phyloP scores from a whole-genome alignment of 2,113 vertebrate genomes.

The Pseudopipra pipra region DNA sequence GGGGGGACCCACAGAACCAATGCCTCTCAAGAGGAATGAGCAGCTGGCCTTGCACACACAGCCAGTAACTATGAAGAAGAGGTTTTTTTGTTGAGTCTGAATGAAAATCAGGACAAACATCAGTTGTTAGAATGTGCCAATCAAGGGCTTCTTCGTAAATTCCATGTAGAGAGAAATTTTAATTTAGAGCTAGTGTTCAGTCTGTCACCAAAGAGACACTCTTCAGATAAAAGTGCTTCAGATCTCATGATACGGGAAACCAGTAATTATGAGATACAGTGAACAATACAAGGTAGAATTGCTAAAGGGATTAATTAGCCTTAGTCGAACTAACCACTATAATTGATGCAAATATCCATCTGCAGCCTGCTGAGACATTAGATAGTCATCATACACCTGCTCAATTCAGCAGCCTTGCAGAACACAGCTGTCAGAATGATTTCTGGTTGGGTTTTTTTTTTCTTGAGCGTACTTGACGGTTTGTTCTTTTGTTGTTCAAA shows the following conservation, averaged over 20 bases:
- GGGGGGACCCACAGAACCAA: not conserved
- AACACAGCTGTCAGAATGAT: conserved; percentile 44
- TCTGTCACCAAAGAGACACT: conserved; percentile 11
- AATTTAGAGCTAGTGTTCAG: not conserved
- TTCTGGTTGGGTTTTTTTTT: not conserved
- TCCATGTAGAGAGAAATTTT: not conserved
- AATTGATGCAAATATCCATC: conserved; percentile 65
- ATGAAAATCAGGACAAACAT: conserved; percentile 20
- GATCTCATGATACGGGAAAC: not conserved
- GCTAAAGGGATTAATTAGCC: conserved; percentile 63
- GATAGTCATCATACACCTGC: conserved; percentile 49
- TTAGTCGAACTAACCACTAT: conserved; percentile 40
- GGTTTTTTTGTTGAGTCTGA: conserved; percentile 13
- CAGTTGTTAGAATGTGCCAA: conserved; percentile 19
- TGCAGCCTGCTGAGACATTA: conserved; percentile 51
- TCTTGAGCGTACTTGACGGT: conserved; percentile 1
- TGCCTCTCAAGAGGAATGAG: not conserved
- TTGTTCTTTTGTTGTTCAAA: conserved; percentile 14
- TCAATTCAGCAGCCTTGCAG: not conserved
- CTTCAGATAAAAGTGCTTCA: conserved; percentile 8
- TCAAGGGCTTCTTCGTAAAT: conserved; percentile 14
- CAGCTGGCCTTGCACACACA: not conserved
- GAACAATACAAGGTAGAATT: conserved; percentile 61
- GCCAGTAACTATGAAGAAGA: not conserved
- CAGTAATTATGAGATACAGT: conserved; percentile 46